phyloP scores from a whole-genome alignment of 2,888 invertebrate genomes.

The Oasisia sp. region DNA sequence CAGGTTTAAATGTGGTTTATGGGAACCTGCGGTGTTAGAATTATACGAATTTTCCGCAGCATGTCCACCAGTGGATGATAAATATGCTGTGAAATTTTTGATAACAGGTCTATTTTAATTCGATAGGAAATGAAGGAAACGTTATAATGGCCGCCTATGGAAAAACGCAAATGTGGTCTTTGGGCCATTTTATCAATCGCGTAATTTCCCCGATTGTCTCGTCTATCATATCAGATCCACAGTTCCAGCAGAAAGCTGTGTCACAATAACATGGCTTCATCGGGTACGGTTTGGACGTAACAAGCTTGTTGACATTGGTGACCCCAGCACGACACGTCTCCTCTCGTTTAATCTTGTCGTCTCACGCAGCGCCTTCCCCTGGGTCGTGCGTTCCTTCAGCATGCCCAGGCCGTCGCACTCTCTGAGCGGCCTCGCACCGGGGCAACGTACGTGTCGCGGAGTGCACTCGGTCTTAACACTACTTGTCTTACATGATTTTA shows the following conservation, averaged over 20 bases:
- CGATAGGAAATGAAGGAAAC: too few relatives aligned
- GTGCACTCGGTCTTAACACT: background rate
- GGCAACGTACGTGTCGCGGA: background rate
- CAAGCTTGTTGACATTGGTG: background rate
- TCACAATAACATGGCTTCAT: background rate
- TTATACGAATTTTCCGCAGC: too few relatives aligned
- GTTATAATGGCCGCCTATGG: too few relatives aligned
- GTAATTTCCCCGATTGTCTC: background rate
- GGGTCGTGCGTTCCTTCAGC: background rate
- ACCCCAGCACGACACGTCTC: background rate
- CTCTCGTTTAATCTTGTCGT: background rate
- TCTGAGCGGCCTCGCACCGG: background rate
- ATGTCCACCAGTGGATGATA: too few relatives aligned
- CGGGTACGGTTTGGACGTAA: background rate
- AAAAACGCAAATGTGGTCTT: too few relatives aligned
- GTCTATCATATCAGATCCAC: background rate
- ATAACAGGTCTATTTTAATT: too few relatives aligned
- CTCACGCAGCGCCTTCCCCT: background rate
- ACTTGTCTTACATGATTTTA: too few relatives aligned
- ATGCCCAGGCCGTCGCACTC: background rate
- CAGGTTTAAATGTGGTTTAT: too few relatives aligned
- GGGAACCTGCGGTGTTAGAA: too few relatives aligned
- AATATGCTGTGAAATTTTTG: too few relatives aligned
- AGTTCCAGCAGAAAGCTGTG: background rate
- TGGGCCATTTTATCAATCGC: too few relatives aligned